Evolutionary conservation across 64 coral and sea anemone species (phyloP).

Genomic region (Montipora cactus): DNA sequence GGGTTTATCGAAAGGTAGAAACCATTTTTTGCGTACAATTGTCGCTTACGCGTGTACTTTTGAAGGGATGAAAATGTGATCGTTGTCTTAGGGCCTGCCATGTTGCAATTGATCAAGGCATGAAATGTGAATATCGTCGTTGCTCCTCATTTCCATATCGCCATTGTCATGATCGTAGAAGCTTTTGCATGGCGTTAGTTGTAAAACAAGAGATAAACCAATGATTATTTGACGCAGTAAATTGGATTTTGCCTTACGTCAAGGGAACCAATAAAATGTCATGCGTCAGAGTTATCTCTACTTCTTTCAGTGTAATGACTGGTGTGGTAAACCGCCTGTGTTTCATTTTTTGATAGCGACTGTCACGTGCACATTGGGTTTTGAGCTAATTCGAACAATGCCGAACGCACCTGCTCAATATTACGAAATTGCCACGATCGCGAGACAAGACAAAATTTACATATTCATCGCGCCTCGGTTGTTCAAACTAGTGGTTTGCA

Average conservation of each 20-base stretch:
- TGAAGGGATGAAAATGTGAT: constrained; percentile 65
- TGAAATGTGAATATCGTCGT: too few species aligned
- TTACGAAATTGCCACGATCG: background rate
- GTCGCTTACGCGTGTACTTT: constrained; percentile 87
- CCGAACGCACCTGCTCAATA: background rate
- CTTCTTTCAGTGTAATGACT: constrained; percentile 1
- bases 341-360: background rate
- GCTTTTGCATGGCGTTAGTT: background rate
- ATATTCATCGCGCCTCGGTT: background rate
- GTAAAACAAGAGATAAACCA: constrained; percentile 19
- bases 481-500: too few species aligned
- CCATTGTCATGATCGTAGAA: background rate
- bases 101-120: background rate
- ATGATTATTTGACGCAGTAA: constrained; percentile 24
- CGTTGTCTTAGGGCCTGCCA: constrained; percentile 22
- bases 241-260: background rate
- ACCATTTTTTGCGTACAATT: constrained; percentile 75
- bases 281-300: background rate
- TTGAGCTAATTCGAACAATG: background rate
- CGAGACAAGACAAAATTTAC: constrained; percentile 16
- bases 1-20: constrained; percentile 87
- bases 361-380: constrained; percentile 6
- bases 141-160: background rate
- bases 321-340: constrained; percentile 27
- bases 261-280: constrained; percentile 5